A percentile compares a stretch with the other conserved stretches of the same genome.
phyloP scores from a whole-genome alignment of 1,140 invertebrate species.

The Drosophila melanica region DNA sequence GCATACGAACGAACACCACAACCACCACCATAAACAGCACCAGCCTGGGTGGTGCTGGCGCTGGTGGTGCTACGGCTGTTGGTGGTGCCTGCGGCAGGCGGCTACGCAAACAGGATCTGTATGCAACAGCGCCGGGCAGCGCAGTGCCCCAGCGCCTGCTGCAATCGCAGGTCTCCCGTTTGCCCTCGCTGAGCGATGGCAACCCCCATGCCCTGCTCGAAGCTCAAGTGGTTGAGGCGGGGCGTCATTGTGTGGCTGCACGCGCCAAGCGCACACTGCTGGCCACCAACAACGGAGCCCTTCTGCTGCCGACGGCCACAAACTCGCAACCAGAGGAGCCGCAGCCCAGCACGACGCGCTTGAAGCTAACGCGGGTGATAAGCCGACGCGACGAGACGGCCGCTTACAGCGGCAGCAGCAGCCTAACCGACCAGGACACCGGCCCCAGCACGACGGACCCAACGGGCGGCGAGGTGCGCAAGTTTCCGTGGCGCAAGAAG shows the following conservation, averaged over 20 bases:
- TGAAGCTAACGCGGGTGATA: slow-evolving; percentile 75
- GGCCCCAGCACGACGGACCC: slow-evolving; percentile 1
- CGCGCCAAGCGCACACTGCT: slow-evolving; percentile 59
- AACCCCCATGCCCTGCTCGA: slow-evolving; percentile 54
- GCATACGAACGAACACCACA: slow-evolving; percentile 71
- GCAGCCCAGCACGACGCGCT: slow-evolving; percentile 46
- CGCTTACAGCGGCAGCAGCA: slow-evolving; percentile 53
- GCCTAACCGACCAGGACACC: slow-evolving; percentile 59
- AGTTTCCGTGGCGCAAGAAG: slow-evolving; percentile 67
- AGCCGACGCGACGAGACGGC: slow-evolving; percentile 66
- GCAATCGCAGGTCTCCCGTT: slow-evolving; percentile 61
- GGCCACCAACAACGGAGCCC: slow-evolving; percentile 67
- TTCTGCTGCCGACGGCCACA: slow-evolving; percentile 32
- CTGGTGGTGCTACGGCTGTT: not conserved
- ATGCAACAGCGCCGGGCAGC: slow-evolving; percentile 31
- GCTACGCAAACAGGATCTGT: slow-evolving; percentile 56
- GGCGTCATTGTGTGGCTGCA: slow-evolving; percentile 26
- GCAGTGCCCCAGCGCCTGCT: slow-evolving; percentile 60
- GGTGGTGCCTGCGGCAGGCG: slow-evolving; percentile 32
- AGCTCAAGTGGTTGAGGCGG: slow-evolving; percentile 38
- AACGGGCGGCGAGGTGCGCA: slow-evolving; percentile 34
- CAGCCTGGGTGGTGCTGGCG: slow-evolving; percentile 25
- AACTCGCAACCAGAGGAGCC: slow-evolving; percentile 19
- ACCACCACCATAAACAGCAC: slow-evolving; percentile 70
- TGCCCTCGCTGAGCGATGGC: slow-evolving; percentile 42